These are phyloP conservation scores for Oreamnos americanus DNA, from an alignment of 2,113 vertebrate genomes.

Conservation along the genomic window DNA sequence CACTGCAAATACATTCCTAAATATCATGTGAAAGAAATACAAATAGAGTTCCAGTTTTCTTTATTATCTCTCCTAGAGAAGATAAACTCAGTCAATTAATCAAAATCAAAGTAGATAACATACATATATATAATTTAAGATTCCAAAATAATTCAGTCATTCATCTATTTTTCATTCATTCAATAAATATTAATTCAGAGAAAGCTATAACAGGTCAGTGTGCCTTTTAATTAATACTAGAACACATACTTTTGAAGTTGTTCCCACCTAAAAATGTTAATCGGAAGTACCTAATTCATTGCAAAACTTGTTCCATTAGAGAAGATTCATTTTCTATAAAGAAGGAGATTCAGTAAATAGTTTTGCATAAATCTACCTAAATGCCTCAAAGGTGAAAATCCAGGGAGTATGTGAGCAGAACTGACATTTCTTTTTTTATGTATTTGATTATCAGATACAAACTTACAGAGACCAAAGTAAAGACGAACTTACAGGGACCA, in stretches of 20 bases:
- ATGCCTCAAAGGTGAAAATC: not conserved
- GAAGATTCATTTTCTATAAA: not conserved
- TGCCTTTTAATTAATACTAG: not conserved
- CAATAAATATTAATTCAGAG: not conserved
- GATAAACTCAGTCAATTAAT: not conserved
- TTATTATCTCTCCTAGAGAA: not conserved
- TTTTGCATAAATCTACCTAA: not conserved
- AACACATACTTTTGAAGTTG: not conserved
- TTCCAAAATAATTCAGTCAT: not conserved
- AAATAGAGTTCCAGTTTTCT: not conserved
- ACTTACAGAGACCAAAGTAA: not conserved
- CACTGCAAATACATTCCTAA: not conserved
- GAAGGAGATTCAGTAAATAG: not conserved
- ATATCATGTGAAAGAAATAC: not conserved
- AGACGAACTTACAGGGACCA: not conserved
- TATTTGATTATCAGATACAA: not conserved
- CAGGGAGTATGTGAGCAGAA: not conserved
- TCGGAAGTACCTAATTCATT: not conserved
- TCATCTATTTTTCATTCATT: not conserved
- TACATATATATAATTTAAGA: not conserved
- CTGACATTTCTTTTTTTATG: not conserved
- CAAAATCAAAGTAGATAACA: not conserved
- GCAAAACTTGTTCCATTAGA: not conserved
- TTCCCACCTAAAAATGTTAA: not conserved
- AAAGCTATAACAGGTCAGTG: not conserved